Evolutionary conservation across 35 echinoderm and acorn worm species (phyloP), one percentile per base, ranked within the genome.

Genomic region (Apostichopus californicus): DNA sequence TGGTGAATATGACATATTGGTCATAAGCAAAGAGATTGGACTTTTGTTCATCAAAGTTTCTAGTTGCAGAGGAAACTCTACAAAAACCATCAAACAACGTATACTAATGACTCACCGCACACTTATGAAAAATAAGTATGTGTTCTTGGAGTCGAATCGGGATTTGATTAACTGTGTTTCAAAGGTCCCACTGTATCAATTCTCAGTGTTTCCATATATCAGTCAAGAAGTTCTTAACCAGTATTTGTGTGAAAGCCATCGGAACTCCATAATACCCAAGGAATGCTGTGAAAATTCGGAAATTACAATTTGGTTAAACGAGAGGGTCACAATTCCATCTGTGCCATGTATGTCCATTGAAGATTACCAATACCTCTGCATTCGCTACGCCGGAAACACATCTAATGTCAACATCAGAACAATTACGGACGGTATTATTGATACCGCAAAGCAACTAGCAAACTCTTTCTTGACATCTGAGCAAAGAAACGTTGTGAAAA

Each of bases 11-110:
- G 80, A 83, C 80, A 83, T 83, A 56, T 3, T 83, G 10, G 80
- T 55, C 8, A 83, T 83, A 83, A 58, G 80, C 80, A 83, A 57
- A 54, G 80, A 83, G 6, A 18, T 83, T 10, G 80, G 80, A 11
- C 12, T 83, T 56, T 55, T 83, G 17, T 83, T 83, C 80, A 83
- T 83, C 17, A 13, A 83, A 83, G 80, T 83, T 55, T 83, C 80
- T 12, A 83, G 28, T 55, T 83, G 52, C 52, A 54, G 9, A 20
- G 80, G 80, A 12, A 83, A 83, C 15, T 56, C 52, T n/a, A 34
- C 9, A 17, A 83, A 83, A 20, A 53, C 55, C 13, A 57, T 57
- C 56, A 83, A 83, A 55, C 80, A 83, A 55, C 80, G 55, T 55
- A 12, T 83, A 12, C 80, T 56, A 83, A 83, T 15, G 53, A 83